These are phyloP conservation scores for Aurelia sp. DNA, from an alignment of 30 jellyfish, hydroid and myxozoan genomes.

Conservation along the genomic window DNA sequence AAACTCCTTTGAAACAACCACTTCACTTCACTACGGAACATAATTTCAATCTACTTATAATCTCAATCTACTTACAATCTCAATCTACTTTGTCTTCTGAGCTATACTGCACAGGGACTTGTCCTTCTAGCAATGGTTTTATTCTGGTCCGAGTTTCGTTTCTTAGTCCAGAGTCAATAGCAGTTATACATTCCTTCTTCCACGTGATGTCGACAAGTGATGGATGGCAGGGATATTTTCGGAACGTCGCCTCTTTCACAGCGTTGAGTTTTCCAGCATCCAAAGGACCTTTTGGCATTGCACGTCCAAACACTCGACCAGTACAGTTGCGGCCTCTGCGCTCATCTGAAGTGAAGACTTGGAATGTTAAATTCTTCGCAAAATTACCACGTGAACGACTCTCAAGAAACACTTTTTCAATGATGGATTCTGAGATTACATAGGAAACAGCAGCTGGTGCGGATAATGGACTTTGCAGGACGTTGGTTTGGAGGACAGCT, in stretches of 20 bases:
- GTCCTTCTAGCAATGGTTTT: constrained; percentile 57
- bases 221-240: constrained; percentile 93
- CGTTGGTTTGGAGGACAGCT: constrained; percentile 48
- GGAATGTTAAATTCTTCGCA: constrained; percentile 93
- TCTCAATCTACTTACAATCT: not conserved
- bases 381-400: constrained; percentile 97
- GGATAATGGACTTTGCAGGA: constrained; percentile 65
- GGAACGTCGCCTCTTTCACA: constrained; percentile 93
- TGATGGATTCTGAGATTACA: constrained; percentile 52
- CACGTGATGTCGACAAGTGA: constrained; percentile 88
- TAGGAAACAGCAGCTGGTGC: constrained; percentile 53
- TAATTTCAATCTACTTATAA: not conserved
- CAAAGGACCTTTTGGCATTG: constrained; percentile 89
- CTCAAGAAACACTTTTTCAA: constrained; percentile 79
- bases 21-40: no score
- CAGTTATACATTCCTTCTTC: constrained; percentile 96
- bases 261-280: constrained; percentile 83
- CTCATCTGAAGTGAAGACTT: constrained; percentile 86
- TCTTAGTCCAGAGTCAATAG: constrained; percentile 96
- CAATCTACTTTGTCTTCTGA: constrained; percentile 6
- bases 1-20: no score
- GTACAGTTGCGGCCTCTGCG: constrained; percentile 95
- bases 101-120: constrained; percentile 39
- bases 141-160: constrained; percentile 87
- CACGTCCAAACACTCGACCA: constrained; percentile 95